phyloP scores from a whole-genome alignment of 1,140 invertebrate genomes.

The Triops longicaudatus region DNA sequence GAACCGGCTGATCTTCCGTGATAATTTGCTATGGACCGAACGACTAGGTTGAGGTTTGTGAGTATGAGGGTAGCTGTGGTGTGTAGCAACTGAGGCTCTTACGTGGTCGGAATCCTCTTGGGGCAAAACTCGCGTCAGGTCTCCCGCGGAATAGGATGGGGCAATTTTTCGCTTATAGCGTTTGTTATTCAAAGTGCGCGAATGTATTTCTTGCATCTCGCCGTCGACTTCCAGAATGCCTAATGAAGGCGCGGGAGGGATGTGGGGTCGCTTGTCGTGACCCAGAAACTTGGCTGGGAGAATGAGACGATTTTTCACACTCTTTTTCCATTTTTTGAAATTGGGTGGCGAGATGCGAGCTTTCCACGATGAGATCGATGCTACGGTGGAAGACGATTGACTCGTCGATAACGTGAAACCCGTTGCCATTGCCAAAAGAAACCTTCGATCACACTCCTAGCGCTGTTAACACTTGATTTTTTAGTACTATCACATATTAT shows the following conservation, averaged over 20 bases:
- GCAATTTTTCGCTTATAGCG: not conserved
- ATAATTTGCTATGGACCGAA: not conserved
- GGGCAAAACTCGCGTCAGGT: not conserved
- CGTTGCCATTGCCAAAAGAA: constrained; percentile 5
- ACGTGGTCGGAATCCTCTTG: not conserved
- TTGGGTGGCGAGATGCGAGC: constrained; percentile 2
- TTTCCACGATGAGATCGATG: not conserved
- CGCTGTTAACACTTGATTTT: not conserved
- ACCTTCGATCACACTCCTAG: not conserved
- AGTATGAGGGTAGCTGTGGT: not conserved
- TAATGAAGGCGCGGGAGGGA: not conserved
- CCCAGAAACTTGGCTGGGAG: not conserved
- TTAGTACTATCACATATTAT: no score
- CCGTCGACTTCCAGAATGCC: not conserved
- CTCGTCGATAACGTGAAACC: not conserved
- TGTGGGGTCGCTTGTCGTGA: not conserved
- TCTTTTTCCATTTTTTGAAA: constrained; percentile 9
- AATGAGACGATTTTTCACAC: not conserved
- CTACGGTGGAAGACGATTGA: not conserved
- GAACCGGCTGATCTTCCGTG: not conserved
- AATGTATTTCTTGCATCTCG: constrained; percentile 3
- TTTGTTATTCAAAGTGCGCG: not conserved
- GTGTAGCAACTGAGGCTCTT: not conserved
- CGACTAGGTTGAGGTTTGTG: not conserved
- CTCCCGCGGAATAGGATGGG: not conserved